These are phyloP conservation scores for Trochalopteron elliotii DNA, from an alignment of 2,113 vertebrate species.

Conservation along the genomic window DNA sequence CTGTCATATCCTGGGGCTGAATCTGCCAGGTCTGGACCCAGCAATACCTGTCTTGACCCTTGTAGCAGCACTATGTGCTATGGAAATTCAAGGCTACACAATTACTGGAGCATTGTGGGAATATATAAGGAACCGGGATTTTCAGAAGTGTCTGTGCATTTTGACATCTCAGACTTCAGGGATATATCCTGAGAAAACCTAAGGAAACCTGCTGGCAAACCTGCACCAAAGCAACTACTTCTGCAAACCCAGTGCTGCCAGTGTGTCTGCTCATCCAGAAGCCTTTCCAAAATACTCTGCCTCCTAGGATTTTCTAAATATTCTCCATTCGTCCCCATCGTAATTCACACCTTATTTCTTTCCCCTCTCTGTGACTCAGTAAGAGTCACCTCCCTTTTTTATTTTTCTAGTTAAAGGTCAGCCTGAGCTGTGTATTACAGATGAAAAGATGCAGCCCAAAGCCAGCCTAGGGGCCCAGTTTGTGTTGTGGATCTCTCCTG, in stretches of 20 bases:
- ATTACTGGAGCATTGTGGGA: neutral
- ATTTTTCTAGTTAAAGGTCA: conserved; percentile 57
- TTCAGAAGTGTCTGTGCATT: neutral
- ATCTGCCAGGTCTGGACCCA: neutral
- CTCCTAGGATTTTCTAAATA: conserved; percentile 33
- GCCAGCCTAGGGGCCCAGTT: conserved; percentile 51
- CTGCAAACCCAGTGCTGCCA: neutral
- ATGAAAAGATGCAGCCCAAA: conserved; percentile 55
- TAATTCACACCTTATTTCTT: conserved; percentile 35
- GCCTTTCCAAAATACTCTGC: neutral
- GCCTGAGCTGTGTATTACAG: conserved; percentile 4
- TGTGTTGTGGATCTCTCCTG: conserved; percentile 35
- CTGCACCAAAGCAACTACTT: neutral
- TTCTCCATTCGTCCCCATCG: neutral
- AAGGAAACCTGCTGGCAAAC: neutral
- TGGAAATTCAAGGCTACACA: neutral
- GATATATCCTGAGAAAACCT: neutral
- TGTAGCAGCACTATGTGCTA: neutral
- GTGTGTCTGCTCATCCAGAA: neutral
- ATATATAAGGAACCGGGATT: neutral
- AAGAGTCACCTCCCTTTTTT: conserved; percentile 22
- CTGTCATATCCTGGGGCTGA: neutral
- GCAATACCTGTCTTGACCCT: neutral
- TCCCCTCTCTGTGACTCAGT: neutral
- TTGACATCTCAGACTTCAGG: neutral